These are phyloP conservation scores for Dasyprocta punctata DNA, from an alignment of 2,113 vertebrate species.

Conservation along the genomic window DNA sequence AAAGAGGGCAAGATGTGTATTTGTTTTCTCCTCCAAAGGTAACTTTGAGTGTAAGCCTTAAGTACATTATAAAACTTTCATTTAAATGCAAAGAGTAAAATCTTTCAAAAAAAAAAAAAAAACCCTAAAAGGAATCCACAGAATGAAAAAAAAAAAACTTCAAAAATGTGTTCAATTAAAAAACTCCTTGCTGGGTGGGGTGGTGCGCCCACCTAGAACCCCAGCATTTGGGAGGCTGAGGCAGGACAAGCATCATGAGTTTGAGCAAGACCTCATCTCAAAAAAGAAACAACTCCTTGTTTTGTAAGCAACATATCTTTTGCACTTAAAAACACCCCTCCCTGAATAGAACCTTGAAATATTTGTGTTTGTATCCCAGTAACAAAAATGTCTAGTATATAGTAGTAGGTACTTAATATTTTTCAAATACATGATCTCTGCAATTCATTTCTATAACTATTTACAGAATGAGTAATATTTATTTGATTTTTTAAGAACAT, in stretches of 20 bases:
- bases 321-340: not conserved
- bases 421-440: constrained; percentile 48
- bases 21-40: not conserved
- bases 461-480: not conserved
- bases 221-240: not conserved
- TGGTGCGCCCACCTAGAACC: not conserved
- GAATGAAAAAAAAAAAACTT: not conserved
- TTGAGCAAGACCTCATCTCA: not conserved
- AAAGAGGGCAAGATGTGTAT: not conserved
- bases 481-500: constrained; percentile 31
- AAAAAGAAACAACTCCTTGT: not conserved
- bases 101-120: not conserved
- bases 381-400: constrained; percentile 28
- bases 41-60: not conserved
- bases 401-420: not conserved
- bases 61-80: not conserved
- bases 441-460: constrained; percentile 40
- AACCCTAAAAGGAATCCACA: not conserved
- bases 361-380: not conserved
- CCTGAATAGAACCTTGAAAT: not conserved
- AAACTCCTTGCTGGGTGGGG: not conserved
- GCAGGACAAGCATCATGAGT: not conserved
- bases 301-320: not conserved
- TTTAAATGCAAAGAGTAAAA: constrained; percentile 45
- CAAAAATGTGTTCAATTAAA: constrained; percentile 50